Evolutionary conservation across 2,797 vertebrate genomes (phyloP).

Genomic region (Lepilemur septentrionalis): DNA sequence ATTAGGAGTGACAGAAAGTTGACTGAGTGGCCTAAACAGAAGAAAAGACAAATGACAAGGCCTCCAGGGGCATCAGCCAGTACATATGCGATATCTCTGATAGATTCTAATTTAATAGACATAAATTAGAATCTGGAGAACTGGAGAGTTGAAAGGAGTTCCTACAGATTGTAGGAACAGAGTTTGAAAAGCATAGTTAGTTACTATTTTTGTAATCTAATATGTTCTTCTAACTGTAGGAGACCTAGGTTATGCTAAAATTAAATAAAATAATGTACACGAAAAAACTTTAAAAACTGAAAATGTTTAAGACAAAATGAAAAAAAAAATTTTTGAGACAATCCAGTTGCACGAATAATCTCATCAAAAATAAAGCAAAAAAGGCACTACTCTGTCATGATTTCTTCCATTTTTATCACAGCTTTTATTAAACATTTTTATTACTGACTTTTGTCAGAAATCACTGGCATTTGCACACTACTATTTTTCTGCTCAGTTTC

Average conservation of each 20-base stretch:
- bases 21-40: not conserved
- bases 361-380: not conserved
- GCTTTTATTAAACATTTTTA: not conserved
- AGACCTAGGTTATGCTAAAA: not conserved
- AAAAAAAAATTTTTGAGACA: constrained; percentile 7
- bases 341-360: not conserved
- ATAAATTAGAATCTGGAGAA: not conserved
- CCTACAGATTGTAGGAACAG: not conserved
- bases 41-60: not conserved
- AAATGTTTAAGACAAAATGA: not conserved
- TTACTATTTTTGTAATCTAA: not conserved
- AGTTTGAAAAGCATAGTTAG: not conserved
- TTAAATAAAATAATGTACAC: not conserved
- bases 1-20: not conserved
- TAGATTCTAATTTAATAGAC: not conserved
- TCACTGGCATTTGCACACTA: not conserved
- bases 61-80: not conserved
- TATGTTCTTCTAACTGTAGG: not conserved
- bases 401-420: not conserved
- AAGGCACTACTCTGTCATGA: not conserved
- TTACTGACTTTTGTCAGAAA: not conserved
- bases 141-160: not conserved
- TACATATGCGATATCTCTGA: no score
- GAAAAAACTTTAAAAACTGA: not conserved
- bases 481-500: not conserved